Evolutionary conservation across 1,140 invertebrate species (phyloP).

Genomic region (Thaumetopoea pityocampa): DNA sequence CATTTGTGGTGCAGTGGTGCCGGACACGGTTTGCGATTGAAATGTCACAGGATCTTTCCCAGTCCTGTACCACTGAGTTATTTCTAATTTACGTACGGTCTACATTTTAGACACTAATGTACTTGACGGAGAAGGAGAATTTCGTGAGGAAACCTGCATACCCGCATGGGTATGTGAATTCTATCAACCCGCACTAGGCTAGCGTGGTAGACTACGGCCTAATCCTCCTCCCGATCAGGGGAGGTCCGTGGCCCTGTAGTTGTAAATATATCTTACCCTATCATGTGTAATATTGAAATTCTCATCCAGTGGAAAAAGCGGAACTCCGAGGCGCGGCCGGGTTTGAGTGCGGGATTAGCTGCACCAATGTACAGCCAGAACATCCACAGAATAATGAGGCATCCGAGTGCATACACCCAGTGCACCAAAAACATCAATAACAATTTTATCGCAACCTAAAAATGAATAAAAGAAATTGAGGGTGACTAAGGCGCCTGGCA

Average conservation of each 20-base stretch:
- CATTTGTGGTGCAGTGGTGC: too few relatives aligned
- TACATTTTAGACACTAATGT: not conserved
- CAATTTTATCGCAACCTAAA: slow-evolving; percentile 89
- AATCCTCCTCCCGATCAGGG: too few relatives aligned
- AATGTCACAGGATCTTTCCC: too few relatives aligned
- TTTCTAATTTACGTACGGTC: not conserved
- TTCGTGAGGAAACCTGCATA: too few relatives aligned
- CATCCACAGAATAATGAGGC: slow-evolving; percentile 86
- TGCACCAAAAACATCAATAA: slow-evolving; percentile 95
- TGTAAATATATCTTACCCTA: slow-evolving; percentile 81
- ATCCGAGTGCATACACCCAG: slow-evolving; percentile 92
- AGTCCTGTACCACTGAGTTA: too few relatives aligned
- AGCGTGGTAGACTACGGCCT: too few relatives aligned
- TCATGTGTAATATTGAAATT: slow-evolving; percentile 82
- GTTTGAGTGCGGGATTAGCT: slow-evolving; percentile 95
- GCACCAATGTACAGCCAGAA: slow-evolving; percentile 96
- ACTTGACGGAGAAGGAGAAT: too few relatives aligned
- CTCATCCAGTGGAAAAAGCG: slow-evolving; percentile 91
- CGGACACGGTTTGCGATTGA: too few relatives aligned
- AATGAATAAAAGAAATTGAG: slow-evolving; percentile 14
- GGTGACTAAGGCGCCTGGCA: too few relatives aligned
- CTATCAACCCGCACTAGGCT: too few relatives aligned
- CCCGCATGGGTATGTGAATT: too few relatives aligned
- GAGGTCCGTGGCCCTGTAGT: too few relatives aligned
- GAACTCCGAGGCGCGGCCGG: slow-evolving; percentile 92